Evolutionary conservation across 2,888 invertebrate genomes (phyloP).

Genomic region (Tetragnatha montana): DNA sequence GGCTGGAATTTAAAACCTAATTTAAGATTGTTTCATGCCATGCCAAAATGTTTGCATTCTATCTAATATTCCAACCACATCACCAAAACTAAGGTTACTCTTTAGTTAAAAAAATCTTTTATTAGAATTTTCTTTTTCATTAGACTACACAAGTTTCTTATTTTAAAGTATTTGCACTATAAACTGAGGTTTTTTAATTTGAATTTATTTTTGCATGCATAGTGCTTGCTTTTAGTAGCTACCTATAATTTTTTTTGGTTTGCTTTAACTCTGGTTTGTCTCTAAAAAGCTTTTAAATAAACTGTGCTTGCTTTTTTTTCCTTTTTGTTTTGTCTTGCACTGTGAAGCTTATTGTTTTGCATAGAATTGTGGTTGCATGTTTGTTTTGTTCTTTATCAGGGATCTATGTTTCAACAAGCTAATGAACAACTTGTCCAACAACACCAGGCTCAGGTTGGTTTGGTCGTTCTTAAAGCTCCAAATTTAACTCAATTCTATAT

Average conservation of each 20-base stretch:
- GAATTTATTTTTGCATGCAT: not conserved
- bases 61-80: no score
- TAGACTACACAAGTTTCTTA: no score
- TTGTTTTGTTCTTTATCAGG: slow-evolving; percentile 49
- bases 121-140: no score
- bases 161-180: no score
- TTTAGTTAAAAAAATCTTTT: no score
- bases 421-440: slow-evolving; percentile 61
- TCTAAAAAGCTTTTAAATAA: not conserved
- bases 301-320: slow-evolving; percentile 16
- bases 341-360: slow-evolving; percentile 41
- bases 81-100: no score
- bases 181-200: no score
- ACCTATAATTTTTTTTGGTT: not conserved
- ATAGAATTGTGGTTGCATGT: not conserved
- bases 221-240: not conserved
- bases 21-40: no score
- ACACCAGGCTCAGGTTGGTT: slow-evolving; percentile 62
- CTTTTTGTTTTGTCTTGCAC: slow-evolving; percentile 3
- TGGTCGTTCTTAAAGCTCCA: not conserved
- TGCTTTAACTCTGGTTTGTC: not conserved
- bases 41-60: no score
- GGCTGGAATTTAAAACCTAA: no score
- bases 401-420: slow-evolving; percentile 59
- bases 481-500: not conserved